Evolutionary conservation across 92 coral and sea anemone genomes (phyloP).

Genomic region (Siderastrea siderea): DNA sequence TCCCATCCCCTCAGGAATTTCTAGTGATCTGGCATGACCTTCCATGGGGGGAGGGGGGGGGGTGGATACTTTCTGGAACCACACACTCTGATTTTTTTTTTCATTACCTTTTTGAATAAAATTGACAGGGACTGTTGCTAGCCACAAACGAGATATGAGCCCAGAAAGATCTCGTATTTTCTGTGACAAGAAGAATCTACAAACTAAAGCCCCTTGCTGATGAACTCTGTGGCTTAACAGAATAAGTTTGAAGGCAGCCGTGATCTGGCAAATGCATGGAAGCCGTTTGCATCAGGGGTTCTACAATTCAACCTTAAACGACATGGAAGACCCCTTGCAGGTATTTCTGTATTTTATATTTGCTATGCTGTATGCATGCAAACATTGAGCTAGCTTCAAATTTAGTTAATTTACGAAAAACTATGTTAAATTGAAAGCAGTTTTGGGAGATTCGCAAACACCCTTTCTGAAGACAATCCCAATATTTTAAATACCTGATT

Average conservation of each 20-base stretch:
- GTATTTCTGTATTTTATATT: background rate
- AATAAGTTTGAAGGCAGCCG: constrained; percentile 31
- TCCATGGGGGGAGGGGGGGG: no score
- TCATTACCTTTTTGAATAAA: background rate
- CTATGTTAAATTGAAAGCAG: background rate
- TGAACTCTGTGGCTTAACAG: constrained; percentile 49
- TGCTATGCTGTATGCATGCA: no score
- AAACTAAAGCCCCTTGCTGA: constrained; percentile 40
- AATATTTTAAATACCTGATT: no score
- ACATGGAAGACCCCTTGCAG: constrained; percentile 64
- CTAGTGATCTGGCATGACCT: no score
- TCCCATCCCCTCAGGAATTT: no score
- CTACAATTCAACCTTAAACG: constrained; percentile 58
- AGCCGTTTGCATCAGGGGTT: constrained; percentile 31
- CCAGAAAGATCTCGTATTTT: constrained; percentile 50
- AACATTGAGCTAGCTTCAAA: no score
- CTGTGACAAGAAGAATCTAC: constrained; percentile 40
- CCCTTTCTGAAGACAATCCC: no score
- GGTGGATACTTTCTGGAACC: no score
- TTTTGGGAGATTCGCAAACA: no score
- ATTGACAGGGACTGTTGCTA: constrained; percentile 42
- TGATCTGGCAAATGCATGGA: constrained; percentile 46
- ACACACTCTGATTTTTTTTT: no score
- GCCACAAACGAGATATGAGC: constrained; percentile 49
- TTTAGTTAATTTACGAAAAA: background rate